Base-by-base conservation (phyloP, 2,797 vertebrate genomes). In the Phylloscopus collybita region DNA sequence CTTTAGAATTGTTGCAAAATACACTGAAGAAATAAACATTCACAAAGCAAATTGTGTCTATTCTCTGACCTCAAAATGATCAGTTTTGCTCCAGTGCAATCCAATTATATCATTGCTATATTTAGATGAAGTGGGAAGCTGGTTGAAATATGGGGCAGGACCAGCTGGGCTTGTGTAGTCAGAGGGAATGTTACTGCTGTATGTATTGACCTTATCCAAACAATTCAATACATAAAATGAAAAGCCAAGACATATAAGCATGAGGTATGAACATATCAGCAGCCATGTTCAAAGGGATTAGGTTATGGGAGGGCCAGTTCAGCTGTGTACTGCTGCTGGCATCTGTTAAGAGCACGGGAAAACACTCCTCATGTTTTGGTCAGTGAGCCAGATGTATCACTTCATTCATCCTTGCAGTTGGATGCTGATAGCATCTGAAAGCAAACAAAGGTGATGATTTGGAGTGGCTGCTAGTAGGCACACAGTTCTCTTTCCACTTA, bases 391-490 rank as follows among this genome's bases (percentile, higher is more conserved):
- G 96, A 95, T 90, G 45, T 96, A 88, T 92, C 95, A 97, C 92
- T 96, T 95, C 95, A 95, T 96, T 96, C 91, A 96, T 96, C 82
- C 82, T 94, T 91, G 70, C 6, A 32, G 91, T 84, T 84, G 90
- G 89, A 96, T 84, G 90, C 81, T 96, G 95, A 97, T 96, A 96
- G 79, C 85, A 95, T 97, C 96, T 93, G 85, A 96, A 97, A 94
- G 95, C 92, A 97, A 96, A 97, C 92, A 91, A 95, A 95, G 92
- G 95, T 95, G 93, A 92, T 94, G 96, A 94, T 88, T 91, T 91
- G 92, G 89, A 88, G 87, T 88, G 95, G 91, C 88, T 96, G 94
- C 86, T 91, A 78, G 86, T 80, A 90, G 88, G 71, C 83, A 84
- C 3, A 0, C 20, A 45, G 81, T 72, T 86, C 91, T 94, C 80